These are phyloP conservation scores for Cremastobaeus sp. DNA, from an alignment of 2,888 invertebrate genomes.

Conservation along the genomic window DNA sequence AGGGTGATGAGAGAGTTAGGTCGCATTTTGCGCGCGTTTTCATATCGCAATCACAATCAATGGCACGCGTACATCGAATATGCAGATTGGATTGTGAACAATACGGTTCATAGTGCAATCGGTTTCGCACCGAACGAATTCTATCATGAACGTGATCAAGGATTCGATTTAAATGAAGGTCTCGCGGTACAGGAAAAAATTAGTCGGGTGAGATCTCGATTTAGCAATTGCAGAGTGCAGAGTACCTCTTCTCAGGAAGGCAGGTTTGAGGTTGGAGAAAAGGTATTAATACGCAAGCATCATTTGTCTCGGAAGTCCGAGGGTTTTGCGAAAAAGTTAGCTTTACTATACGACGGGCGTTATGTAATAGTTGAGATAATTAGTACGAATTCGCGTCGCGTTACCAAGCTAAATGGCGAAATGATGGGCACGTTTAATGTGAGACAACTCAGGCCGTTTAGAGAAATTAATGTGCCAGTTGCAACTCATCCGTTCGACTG, in stretches of 20 bases:
- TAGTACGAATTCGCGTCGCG: neutral
- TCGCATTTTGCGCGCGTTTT: neutral
- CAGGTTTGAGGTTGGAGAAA: too few species aligned
- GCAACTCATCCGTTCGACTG: too few species aligned
- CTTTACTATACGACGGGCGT: slow-evolving; percentile 1
- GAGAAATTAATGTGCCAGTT: neutral
- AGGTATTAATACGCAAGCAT: neutral
- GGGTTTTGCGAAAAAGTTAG: slow-evolving; percentile 4
- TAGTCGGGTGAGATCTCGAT: too few species aligned
- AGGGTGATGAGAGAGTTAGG: slow-evolving; percentile 17
- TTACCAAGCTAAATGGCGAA: neutral
- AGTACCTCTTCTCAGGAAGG: too few species aligned
- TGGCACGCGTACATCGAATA: neutral
- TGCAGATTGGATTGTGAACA: neutral
- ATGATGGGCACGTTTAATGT: neutral
- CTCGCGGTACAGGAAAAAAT: too few species aligned
- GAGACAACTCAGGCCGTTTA: neutral
- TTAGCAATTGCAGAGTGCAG: too few species aligned
- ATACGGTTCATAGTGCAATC: slow-evolving; percentile 8
- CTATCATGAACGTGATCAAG: too few species aligned
- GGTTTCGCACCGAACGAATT: neutral
- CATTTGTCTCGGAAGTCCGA: neutral
- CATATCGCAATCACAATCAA: neutral
- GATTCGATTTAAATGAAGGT: too few species aligned
- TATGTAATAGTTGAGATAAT: neutral